These are phyloP conservation scores for Enteromius argenteus DNA, from an alignment of 2,797 vertebrate species.

Conservation along the genomic window DNA sequence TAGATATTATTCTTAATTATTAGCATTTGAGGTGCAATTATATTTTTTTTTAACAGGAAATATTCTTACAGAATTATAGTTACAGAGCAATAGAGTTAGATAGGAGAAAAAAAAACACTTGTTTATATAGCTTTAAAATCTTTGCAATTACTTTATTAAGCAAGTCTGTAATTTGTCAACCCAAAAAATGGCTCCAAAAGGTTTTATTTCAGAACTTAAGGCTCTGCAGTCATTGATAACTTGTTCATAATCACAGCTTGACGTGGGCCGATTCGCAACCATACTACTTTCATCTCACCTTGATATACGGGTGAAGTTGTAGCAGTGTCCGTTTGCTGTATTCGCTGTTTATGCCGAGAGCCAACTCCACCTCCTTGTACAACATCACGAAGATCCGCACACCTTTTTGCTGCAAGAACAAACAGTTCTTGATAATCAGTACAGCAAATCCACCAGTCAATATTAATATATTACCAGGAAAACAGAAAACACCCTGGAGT, in stretches of 20 bases:
- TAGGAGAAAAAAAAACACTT: too few relatives aligned
- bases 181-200: not conserved
- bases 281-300: constrained; percentile 77
- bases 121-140: too few relatives aligned
- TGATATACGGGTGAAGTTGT: constrained; percentile 91
- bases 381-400: constrained; percentile 93
- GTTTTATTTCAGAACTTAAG: not conserved
- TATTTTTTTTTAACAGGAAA: not conserved
- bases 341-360: constrained; percentile 94
- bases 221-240: not conserved
- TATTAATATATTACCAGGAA: constrained; percentile 9
- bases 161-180: not conserved
- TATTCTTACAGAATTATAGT: too few relatives aligned
- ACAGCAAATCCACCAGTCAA: not conserved
- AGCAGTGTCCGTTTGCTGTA: constrained; percentile 92
- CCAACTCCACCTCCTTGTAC: constrained; percentile 96
- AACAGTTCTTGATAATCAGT: not conserved
- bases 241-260: not conserved
- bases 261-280: not conserved
- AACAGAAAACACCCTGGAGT: not conserved
- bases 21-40: not conserved
- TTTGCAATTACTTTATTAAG: not conserved
- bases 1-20: not conserved
- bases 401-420: constrained; percentile 88
- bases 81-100: too few relatives aligned